phyloP scores from a whole-genome alignment of 2,797 vertebrate genomes.

The Tamandua tetradactyla region DNA sequence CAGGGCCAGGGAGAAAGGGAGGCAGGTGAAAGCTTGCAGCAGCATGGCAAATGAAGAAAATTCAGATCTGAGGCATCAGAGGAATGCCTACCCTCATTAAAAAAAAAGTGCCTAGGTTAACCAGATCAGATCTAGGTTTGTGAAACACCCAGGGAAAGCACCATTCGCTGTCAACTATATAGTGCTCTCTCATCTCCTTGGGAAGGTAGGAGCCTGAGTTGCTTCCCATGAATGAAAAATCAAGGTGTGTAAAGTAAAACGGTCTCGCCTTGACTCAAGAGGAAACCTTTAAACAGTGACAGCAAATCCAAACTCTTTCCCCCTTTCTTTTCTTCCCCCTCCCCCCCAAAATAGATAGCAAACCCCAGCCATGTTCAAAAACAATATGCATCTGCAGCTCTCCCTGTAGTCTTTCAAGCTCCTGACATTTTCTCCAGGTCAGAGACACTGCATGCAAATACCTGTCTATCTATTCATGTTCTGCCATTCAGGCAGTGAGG shows the following conservation, averaged over 20 bases:
- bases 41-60: background rate
- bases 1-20: background rate
- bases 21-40: background rate
- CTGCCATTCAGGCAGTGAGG: conserved; percentile 71
- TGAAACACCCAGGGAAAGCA: background rate
- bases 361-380: conserved; percentile 19
- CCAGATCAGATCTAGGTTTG: background rate
- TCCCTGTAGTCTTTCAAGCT: conserved; percentile 49
- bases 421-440: conserved; percentile 74
- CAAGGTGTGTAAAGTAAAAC: conserved; percentile 12
- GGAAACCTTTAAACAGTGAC: conserved; percentile 26
- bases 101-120: conserved; percentile 23
- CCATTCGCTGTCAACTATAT: background rate
- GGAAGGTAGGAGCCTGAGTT: conserved; percentile 6
- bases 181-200: conserved; percentile 43
- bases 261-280: conserved; percentile 29
- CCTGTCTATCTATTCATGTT: conserved; percentile 65
- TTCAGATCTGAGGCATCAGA: background rate
- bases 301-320: conserved; percentile 49
- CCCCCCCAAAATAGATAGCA: conserved; percentile 63
- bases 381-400: background rate
- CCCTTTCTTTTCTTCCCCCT: conserved; percentile 2
- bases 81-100: conserved; percentile 43
- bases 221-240: conserved; percentile 66
- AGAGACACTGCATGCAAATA: conserved; percentile 74